Conservation (phyloP, 1,140 invertebrate species). For the Drosophila takahashii region DNA sequence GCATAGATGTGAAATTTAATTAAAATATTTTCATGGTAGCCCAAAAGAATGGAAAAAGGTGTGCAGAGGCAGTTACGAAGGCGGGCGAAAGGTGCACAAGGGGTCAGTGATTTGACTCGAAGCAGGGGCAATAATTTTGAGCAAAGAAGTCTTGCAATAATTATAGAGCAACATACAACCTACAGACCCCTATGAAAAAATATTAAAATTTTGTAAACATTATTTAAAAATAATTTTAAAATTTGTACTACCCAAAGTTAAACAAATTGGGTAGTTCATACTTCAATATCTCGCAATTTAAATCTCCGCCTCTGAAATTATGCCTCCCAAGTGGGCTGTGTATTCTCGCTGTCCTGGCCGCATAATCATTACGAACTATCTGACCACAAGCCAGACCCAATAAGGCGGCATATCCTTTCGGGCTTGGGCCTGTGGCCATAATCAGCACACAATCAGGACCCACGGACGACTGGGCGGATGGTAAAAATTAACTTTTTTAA, state of each 20-base stretch:
- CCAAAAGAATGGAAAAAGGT: constrained; percentile 38
- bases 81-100: constrained; percentile 25
- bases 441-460: constrained; percentile 70
- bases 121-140: not conserved
- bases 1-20: constrained; percentile 73
- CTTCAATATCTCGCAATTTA: constrained; percentile 13
- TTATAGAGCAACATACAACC: not conserved
- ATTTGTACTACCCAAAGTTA: not conserved
- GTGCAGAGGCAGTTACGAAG: constrained; percentile 43
- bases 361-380: constrained; percentile 63
- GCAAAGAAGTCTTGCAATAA: not conserved
- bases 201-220: too few relatives aligned
- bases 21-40: constrained; percentile 80
- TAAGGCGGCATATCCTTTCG: constrained; percentile 72
- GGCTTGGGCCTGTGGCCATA: constrained; percentile 60
- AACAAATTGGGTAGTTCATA: not conserved
- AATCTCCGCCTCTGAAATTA: constrained; percentile 44
- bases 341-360: constrained; percentile 29
- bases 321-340: constrained; percentile 53
- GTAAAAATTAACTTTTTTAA: constrained; percentile 81
- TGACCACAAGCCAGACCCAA: constrained; percentile 51
- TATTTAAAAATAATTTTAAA: not conserved
- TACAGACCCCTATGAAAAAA: too few relatives aligned
- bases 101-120: constrained; percentile 27
- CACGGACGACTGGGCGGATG: constrained; percentile 66